Percentiles rank a stretch among this genome's conserved stretches.
Evolutionary conservation across 2,888 invertebrate genomes (phyloP).

Genomic region (Clistopyga incitator): DNA sequence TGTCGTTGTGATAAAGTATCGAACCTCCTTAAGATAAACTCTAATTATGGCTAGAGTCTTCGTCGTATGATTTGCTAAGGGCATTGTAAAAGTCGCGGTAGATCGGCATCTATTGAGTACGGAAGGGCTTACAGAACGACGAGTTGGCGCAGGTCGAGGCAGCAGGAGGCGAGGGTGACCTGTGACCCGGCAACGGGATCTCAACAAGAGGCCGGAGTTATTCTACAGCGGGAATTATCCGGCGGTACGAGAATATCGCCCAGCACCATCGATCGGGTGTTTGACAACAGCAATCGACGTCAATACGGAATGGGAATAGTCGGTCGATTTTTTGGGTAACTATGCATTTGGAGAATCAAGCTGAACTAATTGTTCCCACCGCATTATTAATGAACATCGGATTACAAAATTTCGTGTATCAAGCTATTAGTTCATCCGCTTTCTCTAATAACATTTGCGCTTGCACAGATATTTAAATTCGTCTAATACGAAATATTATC

Average conservation of each 20-base stretch:
- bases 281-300: conserved; percentile 95
- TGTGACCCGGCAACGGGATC: conserved; percentile 67
- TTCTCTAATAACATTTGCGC: not conserved
- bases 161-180: conserved; percentile 71
- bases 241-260: conserved; percentile 91
- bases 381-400: no score
- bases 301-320: conserved; percentile 94
- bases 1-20: not conserved
- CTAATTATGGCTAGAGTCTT: not conserved
- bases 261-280: conserved; percentile 92
- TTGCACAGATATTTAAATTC: no score
- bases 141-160: conserved; percentile 80
- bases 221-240: conserved; percentile 76
- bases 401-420: not conserved
- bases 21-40: conserved; percentile 2
- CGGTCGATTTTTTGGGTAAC: conserved; percentile 91
- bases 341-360: conserved; percentile 4
- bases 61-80: conserved; percentile 21
- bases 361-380: not conserved
- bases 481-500: no score
- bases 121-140: conserved; percentile 79
- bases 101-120: conserved; percentile 66
- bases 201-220: conserved; percentile 73
- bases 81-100: conserved; percentile 36
- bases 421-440: not conserved